Evolutionary conservation across 2,888 invertebrate species (phyloP).

Genomic region (Drosophila borborema): DNA sequence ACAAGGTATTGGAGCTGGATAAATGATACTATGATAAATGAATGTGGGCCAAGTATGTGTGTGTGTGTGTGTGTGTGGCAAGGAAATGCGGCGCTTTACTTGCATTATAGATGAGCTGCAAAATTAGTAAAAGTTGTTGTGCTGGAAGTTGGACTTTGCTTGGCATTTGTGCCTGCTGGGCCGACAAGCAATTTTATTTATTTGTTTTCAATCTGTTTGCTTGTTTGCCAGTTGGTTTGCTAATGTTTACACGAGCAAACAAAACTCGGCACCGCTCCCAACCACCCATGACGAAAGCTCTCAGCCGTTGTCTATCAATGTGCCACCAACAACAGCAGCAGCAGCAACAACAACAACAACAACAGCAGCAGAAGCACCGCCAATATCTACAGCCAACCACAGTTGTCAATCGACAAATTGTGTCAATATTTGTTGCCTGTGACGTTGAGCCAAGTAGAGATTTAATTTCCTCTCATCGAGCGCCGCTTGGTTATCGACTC

Average conservation of each 20-base stretch:
- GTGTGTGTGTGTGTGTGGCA: not conserved
- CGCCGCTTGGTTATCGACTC: slow-evolving; percentile 44
- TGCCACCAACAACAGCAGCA: slow-evolving; percentile 19
- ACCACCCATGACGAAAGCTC: slow-evolving; percentile 19
- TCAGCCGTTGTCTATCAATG: slow-evolving; percentile 27
- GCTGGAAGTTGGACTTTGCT: not conserved
- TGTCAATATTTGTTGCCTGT: slow-evolving; percentile 76
- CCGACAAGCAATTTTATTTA: slow-evolving; percentile 71
- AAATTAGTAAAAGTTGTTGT: not conserved
- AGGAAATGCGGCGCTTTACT: slow-evolving; percentile 47
- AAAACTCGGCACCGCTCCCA: slow-evolving; percentile 25
- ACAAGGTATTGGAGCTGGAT: slow-evolving; percentile 42
- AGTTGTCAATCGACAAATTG: slow-evolving; percentile 75
- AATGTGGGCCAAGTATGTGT: slow-evolving; percentile 19
- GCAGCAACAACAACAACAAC: not conserved
- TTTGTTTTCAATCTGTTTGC: slow-evolving; percentile 79
- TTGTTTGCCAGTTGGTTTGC: slow-evolving; percentile 79
- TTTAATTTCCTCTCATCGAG: slow-evolving; percentile 76
- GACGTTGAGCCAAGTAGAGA: slow-evolving; percentile 73
- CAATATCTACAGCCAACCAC: slow-evolving; percentile 47
- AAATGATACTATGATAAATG: slow-evolving; percentile 56
- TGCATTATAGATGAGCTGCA: slow-evolving; percentile 58
- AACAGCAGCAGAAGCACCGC: not conserved
- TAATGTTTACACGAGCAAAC: slow-evolving; percentile 79
- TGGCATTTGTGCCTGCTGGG: slow-evolving; percentile 45